Evolutionary conservation across 2,888 invertebrate species (phyloP).

Genomic region (Ctenicera cuprea): DNA sequence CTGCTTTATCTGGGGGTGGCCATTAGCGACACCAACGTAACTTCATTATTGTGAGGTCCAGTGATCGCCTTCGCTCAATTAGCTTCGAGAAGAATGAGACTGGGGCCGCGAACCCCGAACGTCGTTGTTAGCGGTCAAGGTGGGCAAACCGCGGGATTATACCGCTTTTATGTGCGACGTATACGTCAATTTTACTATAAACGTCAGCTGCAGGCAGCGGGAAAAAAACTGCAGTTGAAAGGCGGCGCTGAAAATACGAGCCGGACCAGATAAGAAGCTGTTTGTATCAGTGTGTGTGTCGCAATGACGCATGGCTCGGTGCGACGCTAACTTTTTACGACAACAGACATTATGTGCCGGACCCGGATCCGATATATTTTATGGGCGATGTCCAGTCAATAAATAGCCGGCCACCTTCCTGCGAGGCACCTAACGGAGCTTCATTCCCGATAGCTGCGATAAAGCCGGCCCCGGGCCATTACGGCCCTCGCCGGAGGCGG

Average conservation of each 20-base stretch:
- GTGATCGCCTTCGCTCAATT: slow-evolving; percentile 75
- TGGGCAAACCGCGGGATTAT: slow-evolving; percentile 57
- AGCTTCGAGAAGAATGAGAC: slow-evolving; percentile 75
- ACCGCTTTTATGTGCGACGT: slow-evolving; percentile 58
- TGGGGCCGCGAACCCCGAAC: slow-evolving; percentile 52
- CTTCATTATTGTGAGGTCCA: slow-evolving; percentile 65
- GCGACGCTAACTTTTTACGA: slow-evolving; percentile 71
- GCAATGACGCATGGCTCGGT: slow-evolving; percentile 68
- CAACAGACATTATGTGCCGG: slow-evolving; percentile 62
- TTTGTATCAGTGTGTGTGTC: slow-evolving; percentile 70
- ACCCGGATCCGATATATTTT: slow-evolving; percentile 72
- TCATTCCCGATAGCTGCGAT: slow-evolving; percentile 61
- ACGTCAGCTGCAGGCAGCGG: slow-evolving; percentile 55
- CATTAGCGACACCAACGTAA: slow-evolving; percentile 64
- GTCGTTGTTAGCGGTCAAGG: slow-evolving; percentile 56
- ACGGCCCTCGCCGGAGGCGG: slow-evolving; percentile 67
- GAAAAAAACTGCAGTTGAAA: slow-evolving; percentile 53
- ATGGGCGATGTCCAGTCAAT: slow-evolving; percentile 74
- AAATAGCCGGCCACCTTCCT: slow-evolving; percentile 70
- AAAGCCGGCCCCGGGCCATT: slow-evolving; percentile 64
- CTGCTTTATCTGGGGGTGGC: slow-evolving; percentile 61
- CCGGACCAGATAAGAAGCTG: slow-evolving; percentile 58
- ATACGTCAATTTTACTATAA: slow-evolving; percentile 59
- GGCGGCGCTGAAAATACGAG: slow-evolving; percentile 58
- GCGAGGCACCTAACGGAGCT: slow-evolving; percentile 59